Evolutionary conservation across 2,888 invertebrate species (phyloP).

Genomic region (Andrena hattorfiana): DNA sequence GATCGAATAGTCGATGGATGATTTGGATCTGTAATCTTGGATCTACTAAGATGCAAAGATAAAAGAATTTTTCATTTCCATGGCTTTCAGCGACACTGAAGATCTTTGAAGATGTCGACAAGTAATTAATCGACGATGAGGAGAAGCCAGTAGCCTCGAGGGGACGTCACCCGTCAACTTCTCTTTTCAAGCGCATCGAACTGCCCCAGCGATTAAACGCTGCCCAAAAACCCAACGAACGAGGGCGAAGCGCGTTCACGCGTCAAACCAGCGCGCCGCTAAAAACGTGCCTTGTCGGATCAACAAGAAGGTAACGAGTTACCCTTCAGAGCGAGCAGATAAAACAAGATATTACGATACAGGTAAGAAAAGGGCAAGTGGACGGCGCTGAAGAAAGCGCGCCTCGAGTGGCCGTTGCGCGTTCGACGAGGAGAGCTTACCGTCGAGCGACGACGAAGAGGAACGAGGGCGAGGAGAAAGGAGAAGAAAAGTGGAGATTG

Average conservation of each 20-base stretch:
- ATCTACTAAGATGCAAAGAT: no score
- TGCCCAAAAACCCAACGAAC: not conserved
- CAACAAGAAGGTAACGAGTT: constrained; percentile 69
- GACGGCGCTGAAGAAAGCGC: constrained; percentile 57
- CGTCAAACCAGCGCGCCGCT: constrained; percentile 8
- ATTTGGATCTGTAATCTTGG: no score
- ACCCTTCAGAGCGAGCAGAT: constrained; percentile 61
- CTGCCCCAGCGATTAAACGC: constrained; percentile 4
- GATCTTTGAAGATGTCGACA: no score
- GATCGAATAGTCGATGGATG: no score
- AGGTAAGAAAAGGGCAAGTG: constrained; percentile 57
- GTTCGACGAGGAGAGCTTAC: constrained; percentile 22
- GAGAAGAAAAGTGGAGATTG: constrained; percentile 48
- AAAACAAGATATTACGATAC: constrained; percentile 73
- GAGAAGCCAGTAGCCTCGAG: no score
- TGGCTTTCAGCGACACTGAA: no score
- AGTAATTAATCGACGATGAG: no score
- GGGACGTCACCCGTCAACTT: not conserved
- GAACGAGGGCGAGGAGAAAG: constrained; percentile 52
- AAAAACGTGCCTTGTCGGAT: constrained; percentile 55
- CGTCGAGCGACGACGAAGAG: constrained; percentile 26
- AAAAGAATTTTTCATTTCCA: no score
- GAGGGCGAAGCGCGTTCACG: constrained; percentile 14
- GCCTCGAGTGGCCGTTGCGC: constrained; percentile 33
- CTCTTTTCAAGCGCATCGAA: not conserved